Conservation (phyloP, 2,113 vertebrate species). For the Natator depressus region DNA sequence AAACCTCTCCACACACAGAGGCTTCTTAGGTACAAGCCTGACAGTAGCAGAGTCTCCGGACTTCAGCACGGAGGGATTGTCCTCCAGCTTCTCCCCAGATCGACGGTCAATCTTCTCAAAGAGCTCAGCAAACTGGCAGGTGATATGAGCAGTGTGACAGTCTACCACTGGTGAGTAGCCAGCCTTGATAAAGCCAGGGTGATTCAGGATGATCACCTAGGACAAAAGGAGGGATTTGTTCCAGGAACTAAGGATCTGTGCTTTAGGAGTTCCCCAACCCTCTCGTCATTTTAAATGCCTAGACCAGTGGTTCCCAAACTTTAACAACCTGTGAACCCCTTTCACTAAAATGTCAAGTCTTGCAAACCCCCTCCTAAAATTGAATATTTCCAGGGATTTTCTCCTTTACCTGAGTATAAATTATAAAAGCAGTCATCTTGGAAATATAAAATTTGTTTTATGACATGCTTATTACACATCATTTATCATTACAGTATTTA, state of each 20-base stretch:
- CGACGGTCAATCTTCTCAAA: constrained; percentile 82
- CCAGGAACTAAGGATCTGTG: not conserved
- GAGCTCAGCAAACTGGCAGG: constrained; percentile 83
- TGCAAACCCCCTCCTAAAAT: no score
- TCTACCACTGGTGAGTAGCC: constrained; percentile 86
- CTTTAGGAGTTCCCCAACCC: not conserved
- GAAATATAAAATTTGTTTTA: no score
- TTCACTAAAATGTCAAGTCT: no score
- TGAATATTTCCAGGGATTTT: no score
- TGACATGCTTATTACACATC: no score
- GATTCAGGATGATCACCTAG: constrained; percentile 85
- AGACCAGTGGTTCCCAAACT: no score
- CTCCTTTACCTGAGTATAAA: no score
- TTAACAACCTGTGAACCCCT: no score
- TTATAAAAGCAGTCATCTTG: no score
- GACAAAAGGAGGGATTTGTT: not conserved
- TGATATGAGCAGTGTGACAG: constrained; percentile 84
- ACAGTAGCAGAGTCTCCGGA: constrained; percentile 84
- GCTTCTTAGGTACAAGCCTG: constrained; percentile 82
- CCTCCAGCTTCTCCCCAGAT: constrained; percentile 79
- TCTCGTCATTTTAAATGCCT: not conserved
- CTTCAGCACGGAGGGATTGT: constrained; percentile 71
- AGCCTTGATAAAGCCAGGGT: constrained; percentile 80
- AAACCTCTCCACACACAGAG: constrained; percentile 87
- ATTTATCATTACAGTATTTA: no score